Base-by-base conservation (phyloP, 2,888 invertebrate genomes). In the Iselma pallidipennis region DNA sequence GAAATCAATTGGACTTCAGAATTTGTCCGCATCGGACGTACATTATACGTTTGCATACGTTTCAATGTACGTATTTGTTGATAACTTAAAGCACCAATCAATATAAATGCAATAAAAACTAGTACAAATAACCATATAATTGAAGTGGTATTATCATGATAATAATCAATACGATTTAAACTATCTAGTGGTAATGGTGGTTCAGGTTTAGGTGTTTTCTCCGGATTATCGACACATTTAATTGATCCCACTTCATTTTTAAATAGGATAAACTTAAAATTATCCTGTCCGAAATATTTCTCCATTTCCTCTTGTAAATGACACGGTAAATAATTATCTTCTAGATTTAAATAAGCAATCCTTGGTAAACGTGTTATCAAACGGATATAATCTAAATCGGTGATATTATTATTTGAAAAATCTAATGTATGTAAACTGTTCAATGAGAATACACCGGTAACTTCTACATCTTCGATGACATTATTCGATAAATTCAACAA, bases 361-460 rank as follows among this genome's bases (percentile, higher is more conserved):
- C 71, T 73, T 0, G 80, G 80, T 49, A 80, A 63, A 53, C 80
- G 71, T 1, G 73, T 65, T 10, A 78, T 70, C 21, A 81, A 63
- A 5, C 69, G 64, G 10, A 74, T 71, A 63, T 80, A 81, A 62
- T 81, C 79, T 3, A 81, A 60, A 63, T 79, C 74, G 0, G 66
- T 66, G 7, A 81, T 63, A 10, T 73, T 70, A 60, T 81, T 81
- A 55, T 69, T 63, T 0, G 80, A 78, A 3, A 81, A 59, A 65
- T 81, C 81, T 28, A 81, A 61, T 25, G 76, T 74, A 59, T 80
- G 77, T 7, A 81, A 63, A 63, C 73, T 79, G 37, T 74, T 73
- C 28, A 81, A 56, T 2, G 74, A 71, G 50, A 79, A 73, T 4
- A 80, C 74, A 16, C 80, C 80, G 9, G 74, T 78, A 6, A 76